These are phyloP conservation scores for Synanthedon vespiformis DNA, from an alignment of 2,888 invertebrate genomes.

Conservation along the genomic window DNA sequence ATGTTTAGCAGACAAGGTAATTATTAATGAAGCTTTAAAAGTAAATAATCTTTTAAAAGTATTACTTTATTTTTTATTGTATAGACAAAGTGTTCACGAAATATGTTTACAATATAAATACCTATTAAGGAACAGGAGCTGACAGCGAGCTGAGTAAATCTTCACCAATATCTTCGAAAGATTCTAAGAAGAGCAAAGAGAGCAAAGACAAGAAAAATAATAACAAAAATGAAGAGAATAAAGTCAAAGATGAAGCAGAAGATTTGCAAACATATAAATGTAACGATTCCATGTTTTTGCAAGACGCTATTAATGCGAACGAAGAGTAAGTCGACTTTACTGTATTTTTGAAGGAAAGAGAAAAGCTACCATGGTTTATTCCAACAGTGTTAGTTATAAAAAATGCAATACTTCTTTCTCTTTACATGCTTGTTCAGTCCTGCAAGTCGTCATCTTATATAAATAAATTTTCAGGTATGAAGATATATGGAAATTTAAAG, in stretches of 20 bases:
- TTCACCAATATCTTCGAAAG: constrained; percentile 80
- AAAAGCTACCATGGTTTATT: too few species aligned
- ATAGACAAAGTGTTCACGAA: too few species aligned
- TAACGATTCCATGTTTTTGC: constrained; percentile 77
- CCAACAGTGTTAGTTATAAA: too few species aligned
- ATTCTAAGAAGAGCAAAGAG: constrained; percentile 82
- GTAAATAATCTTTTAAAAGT: too few species aligned
- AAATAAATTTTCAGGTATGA: constrained; percentile 65
- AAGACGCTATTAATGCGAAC: constrained; percentile 77
- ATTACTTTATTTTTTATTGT: too few species aligned
- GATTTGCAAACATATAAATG: constrained; percentile 75
- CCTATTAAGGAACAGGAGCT: constrained; percentile 65
- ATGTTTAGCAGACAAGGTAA: constrained; percentile 85
- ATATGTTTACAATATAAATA: not conserved
- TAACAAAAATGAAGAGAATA: constrained; percentile 54
- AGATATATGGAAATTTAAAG: constrained; percentile 86
- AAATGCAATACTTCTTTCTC: too few species aligned
- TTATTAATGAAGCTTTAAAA: too few species aligned
- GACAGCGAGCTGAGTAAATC: constrained; percentile 86
- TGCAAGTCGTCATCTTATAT: not conserved
- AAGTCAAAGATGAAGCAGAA: constrained; percentile 74
- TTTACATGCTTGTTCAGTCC: not conserved
- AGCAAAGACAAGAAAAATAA: constrained; percentile 73
- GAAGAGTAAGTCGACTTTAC: constrained; percentile 70
- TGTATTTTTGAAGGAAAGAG: too few species aligned